These are phyloP conservation scores for Hirtodrosophila cameraria DNA, from an alignment of 2,888 invertebrate genomes.

Conservation along the genomic window DNA sequence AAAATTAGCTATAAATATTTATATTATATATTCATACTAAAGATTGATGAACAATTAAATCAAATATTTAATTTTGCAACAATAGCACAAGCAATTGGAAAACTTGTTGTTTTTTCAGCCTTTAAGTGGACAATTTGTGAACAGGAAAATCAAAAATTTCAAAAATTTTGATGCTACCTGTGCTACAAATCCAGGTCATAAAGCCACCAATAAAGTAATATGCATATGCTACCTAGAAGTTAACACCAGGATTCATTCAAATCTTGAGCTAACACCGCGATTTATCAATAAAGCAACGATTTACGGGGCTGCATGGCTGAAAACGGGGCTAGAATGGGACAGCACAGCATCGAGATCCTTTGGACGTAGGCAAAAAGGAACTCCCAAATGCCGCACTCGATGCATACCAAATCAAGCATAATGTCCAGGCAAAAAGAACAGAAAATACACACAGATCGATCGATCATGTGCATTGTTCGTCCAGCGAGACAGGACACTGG, in stretches of 20 bases:
- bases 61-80: no score
- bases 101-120: not conserved
- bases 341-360: not conserved
- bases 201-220: conserved; percentile 46
- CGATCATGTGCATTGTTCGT: conserved; percentile 66
- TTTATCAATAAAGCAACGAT: conserved; percentile 64
- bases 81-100: no score
- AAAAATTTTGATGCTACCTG: conserved; percentile 26
- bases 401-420: conserved; percentile 54
- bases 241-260: conserved; percentile 71
- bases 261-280: conserved; percentile 54
- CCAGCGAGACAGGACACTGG: conserved; percentile 37
- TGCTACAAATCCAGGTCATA: conserved; percentile 50
- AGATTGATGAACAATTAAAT: no score
- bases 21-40: no score
- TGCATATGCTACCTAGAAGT: conserved; percentile 32
- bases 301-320: conserved; percentile 21
- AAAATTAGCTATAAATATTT: no score
- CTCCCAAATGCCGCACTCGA: conserved; percentile 23
- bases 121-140: not conserved
- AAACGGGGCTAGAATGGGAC: not conserved
- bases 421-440: conserved; percentile 27
- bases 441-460: conserved; percentile 46
- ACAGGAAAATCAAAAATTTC: conserved; percentile 5
- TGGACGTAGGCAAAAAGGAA: conserved; percentile 11